A percentile compares a stretch with the other conserved stretches of the same genome.
phyloP scores from a whole-genome alignment of 2,888 invertebrate genomes.

The Pheosia tremula region DNA sequence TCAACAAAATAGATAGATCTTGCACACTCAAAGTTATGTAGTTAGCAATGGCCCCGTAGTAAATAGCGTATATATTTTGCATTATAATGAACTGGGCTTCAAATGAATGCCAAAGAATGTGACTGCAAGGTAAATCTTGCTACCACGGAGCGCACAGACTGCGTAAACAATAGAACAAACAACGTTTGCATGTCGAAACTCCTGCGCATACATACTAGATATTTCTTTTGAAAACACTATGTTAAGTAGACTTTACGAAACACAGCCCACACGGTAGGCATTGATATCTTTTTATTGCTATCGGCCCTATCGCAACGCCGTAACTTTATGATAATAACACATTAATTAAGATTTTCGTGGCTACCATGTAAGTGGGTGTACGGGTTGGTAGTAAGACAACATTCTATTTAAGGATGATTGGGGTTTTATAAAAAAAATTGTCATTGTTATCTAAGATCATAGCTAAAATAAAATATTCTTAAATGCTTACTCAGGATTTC shows the following conservation, averaged over 20 bases:
- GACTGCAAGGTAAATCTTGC: conserved; percentile 36
- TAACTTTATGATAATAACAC: conserved; percentile 66
- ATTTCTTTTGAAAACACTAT: conserved; percentile 27
- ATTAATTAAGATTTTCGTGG: conserved; percentile 68
- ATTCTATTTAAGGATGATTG: conserved; percentile 71
- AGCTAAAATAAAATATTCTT: conserved; percentile 21
- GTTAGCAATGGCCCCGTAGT: not conserved
- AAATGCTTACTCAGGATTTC: conserved; percentile 13
- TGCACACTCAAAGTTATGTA: not conserved
- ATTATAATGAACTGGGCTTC: conserved; percentile 23
- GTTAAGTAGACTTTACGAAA: conserved; percentile 28
- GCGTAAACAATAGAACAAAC: conserved; percentile 38
- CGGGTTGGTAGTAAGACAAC: conserved; percentile 62
- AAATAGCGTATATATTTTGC: conserved; percentile 8
- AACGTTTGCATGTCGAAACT: conserved; percentile 26
- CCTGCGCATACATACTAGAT: conserved; percentile 24
- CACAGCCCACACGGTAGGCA: conserved; percentile 30
- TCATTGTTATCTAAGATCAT: conserved; percentile 29
- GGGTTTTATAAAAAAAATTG: conserved; percentile 43
- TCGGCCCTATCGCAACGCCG: conserved; percentile 51
- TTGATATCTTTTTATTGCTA: conserved; percentile 38
- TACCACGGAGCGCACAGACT: conserved; percentile 22
- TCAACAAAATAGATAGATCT: not conserved
- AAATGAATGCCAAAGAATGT: conserved; percentile 23
- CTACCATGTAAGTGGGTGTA: conserved; percentile 61